phyloP scores from a whole-genome alignment of 1,140 invertebrate genomes.

The Agrilus planipennis region DNA sequence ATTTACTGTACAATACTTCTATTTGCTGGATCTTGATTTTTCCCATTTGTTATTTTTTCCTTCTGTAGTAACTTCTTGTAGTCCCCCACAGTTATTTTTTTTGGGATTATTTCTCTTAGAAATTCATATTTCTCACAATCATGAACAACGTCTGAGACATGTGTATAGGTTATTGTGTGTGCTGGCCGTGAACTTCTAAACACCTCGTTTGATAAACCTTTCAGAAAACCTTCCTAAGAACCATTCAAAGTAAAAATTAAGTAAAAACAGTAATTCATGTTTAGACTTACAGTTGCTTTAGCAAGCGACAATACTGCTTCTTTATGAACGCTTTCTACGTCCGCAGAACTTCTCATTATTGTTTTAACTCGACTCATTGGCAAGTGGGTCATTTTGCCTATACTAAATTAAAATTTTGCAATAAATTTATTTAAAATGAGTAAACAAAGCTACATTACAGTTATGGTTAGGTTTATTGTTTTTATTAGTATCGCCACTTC shows the following conservation, averaged over 20 bases:
- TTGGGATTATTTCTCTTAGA: conserved; percentile 55
- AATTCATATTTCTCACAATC: conserved; percentile 53
- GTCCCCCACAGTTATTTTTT: conserved; percentile 54
- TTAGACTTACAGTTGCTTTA: conserved; percentile 55
- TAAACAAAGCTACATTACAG: no score
- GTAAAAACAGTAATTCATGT: conserved; percentile 2
- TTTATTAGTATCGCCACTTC: no score
- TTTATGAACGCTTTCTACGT: conserved; percentile 63
- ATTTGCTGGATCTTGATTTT: not conserved
- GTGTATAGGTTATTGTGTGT: conserved; percentile 49
- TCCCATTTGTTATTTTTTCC: conserved; percentile 26
- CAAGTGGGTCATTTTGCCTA: conserved; percentile 34
- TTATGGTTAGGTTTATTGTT: no score
- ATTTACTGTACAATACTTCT: no score
- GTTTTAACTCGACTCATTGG: conserved; percentile 64
- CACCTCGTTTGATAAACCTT: conserved; percentile 47
- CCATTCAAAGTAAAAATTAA: conserved; percentile 8
- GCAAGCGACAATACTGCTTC: conserved; percentile 60
- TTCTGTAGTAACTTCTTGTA: conserved; percentile 54
- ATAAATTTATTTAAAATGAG: no score
- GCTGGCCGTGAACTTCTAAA: conserved; percentile 36
- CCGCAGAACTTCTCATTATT: conserved; percentile 78
- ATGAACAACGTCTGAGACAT: conserved; percentile 55
- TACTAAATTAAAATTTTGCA: no score
- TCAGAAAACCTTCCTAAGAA: conserved; percentile 53